phyloP scores from a whole-genome alignment of 2,113 vertebrate genomes.

The Lota lota region DNA sequence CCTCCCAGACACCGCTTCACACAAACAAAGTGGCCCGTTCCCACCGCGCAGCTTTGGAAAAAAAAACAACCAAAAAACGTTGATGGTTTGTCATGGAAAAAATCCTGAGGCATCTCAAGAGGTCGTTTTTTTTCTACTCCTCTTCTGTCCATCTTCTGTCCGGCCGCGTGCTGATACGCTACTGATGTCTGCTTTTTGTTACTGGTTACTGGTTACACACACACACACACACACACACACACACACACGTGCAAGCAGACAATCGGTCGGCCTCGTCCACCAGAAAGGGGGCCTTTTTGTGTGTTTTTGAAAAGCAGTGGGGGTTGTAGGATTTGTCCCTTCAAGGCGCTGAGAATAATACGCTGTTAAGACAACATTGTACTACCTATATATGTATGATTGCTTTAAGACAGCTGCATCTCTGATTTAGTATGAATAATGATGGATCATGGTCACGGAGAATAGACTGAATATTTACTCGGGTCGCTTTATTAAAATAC shows the following conservation, averaged over 20 bases:
- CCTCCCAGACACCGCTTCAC: slow-evolving; percentile 62
- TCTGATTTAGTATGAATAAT: no score
- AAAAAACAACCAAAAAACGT: slow-evolving; percentile 18
- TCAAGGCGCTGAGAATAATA: slow-evolving; percentile 66
- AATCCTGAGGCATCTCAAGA: slow-evolving; percentile 64
- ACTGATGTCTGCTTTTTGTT: no score
- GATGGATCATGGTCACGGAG: no score
- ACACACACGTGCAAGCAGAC: slow-evolving; percentile 1
- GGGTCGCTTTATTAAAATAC: no score
- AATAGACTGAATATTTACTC: no score
- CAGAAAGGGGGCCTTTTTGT: slow-evolving; percentile 61
- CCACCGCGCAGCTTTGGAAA: slow-evolving; percentile 63
- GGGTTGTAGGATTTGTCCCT: slow-evolving; percentile 72
- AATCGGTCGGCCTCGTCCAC: slow-evolving; percentile 45
- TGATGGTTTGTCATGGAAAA: slow-evolving; percentile 65
- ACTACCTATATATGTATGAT: slow-evolving; percentile 27
- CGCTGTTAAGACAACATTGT: slow-evolving; percentile 60
- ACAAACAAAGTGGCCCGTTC: slow-evolving; percentile 70
- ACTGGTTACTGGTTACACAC: not conserved
- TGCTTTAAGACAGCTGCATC: not conserved
- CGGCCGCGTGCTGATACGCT: slow-evolving; percentile 16
- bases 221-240: not conserved
- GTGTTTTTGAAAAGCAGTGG: slow-evolving; percentile 56
- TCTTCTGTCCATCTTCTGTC: slow-evolving; percentile 19
- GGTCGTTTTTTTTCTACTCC: slow-evolving; percentile 30